Evolutionary conservation across 2,113 vertebrate genomes (phyloP).

Genomic region (Ceyx cyanopectus): DNA sequence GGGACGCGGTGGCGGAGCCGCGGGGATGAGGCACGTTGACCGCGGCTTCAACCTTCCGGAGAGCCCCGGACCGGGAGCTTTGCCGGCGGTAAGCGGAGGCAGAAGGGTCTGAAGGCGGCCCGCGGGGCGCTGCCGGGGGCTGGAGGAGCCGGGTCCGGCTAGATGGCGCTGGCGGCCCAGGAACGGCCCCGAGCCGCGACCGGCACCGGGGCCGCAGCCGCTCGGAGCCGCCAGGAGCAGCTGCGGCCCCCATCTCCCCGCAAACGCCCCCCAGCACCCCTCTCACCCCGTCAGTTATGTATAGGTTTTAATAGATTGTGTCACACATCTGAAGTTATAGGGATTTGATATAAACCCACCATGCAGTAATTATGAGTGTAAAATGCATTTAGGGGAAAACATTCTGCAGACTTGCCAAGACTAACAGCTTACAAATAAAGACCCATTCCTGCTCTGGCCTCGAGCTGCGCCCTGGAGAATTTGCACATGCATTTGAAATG

Average conservation of each 20-base stretch:
- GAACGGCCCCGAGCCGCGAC: constrained; percentile 35
- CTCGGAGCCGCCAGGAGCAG: background rate
- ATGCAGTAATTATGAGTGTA: constrained; percentile 64
- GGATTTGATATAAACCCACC: constrained; percentile 54
- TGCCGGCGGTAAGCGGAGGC: background rate
- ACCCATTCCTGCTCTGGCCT: constrained; percentile 19
- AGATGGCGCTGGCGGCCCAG: constrained; percentile 82
- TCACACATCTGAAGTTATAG: constrained; percentile 54
- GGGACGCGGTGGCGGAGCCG: background rate
- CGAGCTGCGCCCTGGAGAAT: constrained; percentile 55
- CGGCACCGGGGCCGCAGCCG: background rate
- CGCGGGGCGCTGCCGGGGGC: background rate
- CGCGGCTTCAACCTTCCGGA: background rate
- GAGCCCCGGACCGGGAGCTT: background rate
- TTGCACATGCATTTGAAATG: constrained; percentile 53
- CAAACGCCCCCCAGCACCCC: background rate
- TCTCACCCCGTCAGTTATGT: background rate
- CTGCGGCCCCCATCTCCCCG: background rate
- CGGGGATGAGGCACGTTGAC: rapidly evolving
- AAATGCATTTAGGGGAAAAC: constrained; percentile 58
- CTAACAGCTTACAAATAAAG: constrained; percentile 64
- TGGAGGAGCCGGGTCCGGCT: constrained; percentile 36
- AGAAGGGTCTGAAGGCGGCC: background rate
- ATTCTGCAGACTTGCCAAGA: constrained; percentile 35
- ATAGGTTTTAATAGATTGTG: constrained; percentile 36